Evolutionary conservation across 2,888 invertebrate species (phyloP), one percentile per base, ranked within the genome.

Genomic region (Chouioia cunea): DNA sequence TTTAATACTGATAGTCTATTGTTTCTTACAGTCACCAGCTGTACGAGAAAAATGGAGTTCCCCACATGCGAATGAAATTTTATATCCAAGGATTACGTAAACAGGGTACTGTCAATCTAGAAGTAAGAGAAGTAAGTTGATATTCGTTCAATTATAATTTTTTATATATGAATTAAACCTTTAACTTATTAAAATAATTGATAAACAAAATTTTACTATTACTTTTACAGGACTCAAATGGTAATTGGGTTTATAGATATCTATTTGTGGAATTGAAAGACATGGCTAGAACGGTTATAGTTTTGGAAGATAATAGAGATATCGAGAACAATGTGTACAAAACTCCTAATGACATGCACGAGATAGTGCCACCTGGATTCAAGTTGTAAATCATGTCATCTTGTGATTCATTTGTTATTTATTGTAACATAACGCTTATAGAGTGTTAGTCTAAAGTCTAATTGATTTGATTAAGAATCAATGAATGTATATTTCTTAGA

Each of bases 51-150:
- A 90, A 94, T 82, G 95, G 94, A 18, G 89, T 89, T 15, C 90
- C 92, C 75, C 92, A 93, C 79, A 90, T 97, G 89, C 89, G 95
- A 78, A 96, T 97, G 94, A 91, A 92, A 81, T 97, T 97, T 86
- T 94, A 97, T 81, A 89, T 97, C 70, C 92, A 96, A 86, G 97
- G 97, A 47, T 87, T 91, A 53, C 89, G 93, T 73, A 92, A 92
- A 79, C 92, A 92, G 80, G 97, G 91, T 47, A 93, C 95, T 63
- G 97, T 93, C 10, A 92, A 95, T 82, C 87, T 97, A 74, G 97
- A 97, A 87, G 92, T 96, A 87, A 89, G 91, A 83, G 91, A 94
- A 89, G 96, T 96, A 86, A 83, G 79, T 76, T 27, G 27, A 18
- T 14, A 36, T 48, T 0, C 43, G 62, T 23, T 18, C 16, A 44